A percentile compares a stretch with the other conserved stretches of the same genome.
These are phyloP conservation scores for Trematomus bernacchii DNA, from an alignment of 2,797 vertebrate species.

Conservation along the genomic window DNA sequence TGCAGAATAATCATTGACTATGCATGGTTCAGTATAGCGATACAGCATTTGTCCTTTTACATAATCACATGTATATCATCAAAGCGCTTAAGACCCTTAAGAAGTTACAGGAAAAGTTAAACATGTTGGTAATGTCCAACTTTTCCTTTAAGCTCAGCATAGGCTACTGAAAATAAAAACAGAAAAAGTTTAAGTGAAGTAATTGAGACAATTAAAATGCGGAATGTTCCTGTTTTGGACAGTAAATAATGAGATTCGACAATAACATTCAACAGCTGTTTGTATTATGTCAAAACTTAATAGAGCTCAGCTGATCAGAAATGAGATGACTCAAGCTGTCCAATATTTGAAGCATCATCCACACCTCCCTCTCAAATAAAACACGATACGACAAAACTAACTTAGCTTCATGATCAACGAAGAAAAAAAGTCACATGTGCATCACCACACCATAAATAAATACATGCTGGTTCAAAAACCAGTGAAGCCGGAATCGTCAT, in stretches of 20 bases:
- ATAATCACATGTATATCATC: slow-evolving; percentile 56
- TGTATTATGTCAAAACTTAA: slow-evolving; percentile 62
- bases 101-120: slow-evolving; percentile 24
- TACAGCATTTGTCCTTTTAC: slow-evolving; percentile 75
- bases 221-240: slow-evolving; percentile 60
- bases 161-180: slow-evolving; percentile 48
- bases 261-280: slow-evolving; percentile 83
- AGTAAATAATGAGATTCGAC: slow-evolving; percentile 67
- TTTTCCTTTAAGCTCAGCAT: slow-evolving; percentile 17
- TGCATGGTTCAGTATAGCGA: slow-evolving; percentile 65
- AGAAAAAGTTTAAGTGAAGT: slow-evolving; percentile 19
- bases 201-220: slow-evolving; percentile 34
- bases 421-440: slow-evolving; percentile 67
- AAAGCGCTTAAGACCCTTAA: slow-evolving; percentile 37
- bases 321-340: slow-evolving; percentile 48
- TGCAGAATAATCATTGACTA: slow-evolving; percentile 76
- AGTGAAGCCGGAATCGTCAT: slow-evolving; percentile 67
- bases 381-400: slow-evolving; percentile 61
- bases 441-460: slow-evolving; percentile 72
- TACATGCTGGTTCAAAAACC: slow-evolving; percentile 62
- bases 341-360: slow-evolving; percentile 48
- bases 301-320: slow-evolving; percentile 58
- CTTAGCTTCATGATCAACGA: slow-evolving; percentile 60
- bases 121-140: slow-evolving; percentile 15
- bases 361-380: slow-evolving; percentile 67